Base-by-base conservation (phyloP, 2,797 vertebrate genomes). In the Crenuchus spilurus region DNA sequence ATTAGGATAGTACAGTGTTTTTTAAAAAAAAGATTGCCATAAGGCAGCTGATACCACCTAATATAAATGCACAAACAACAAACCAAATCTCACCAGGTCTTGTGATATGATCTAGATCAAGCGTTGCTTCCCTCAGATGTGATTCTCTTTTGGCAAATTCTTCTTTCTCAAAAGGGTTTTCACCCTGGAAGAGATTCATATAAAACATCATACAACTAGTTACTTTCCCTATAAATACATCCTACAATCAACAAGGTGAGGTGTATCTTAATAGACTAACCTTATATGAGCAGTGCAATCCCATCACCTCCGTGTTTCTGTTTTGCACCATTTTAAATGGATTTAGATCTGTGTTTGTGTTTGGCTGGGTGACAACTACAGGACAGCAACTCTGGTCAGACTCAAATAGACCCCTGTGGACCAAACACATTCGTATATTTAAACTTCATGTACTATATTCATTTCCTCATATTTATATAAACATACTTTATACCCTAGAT, bases 231-330 rank as follows among this genome's bases (percentile, higher is more conserved):
- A n/a, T n/a, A n/a, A n/a, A n/a, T n/a, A n/a, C n/a, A n/a, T n/a
- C n/a, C n/a, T n/a, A n/a, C n/a, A n/a, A n/a, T n/a, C n/a, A n/a
- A n/a, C n/a, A n/a, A n/a, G n/a, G n/a, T n/a, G n/a, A n/a, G n/a
- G n/a, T n/a, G n/a, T n/a, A 2, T 18, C 30, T 46, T 6, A 28
- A 22, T 1, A 13, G 1, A 39, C 65, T n/a, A 2, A 96, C 96
- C 95, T 96, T 96, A 87, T 96, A 97, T n/a, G 96, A 96, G 84
- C 92, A 93, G 75, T 95, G 96, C 84, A 97, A 96, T 80, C 95
- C 95, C 54, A 93, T 90, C 78, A 96, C 88, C 87, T 96, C 96
- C 71, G 92, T 85, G 7, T 93, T 92, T 88, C 95, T 98, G 74
- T 96, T 97, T 92, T 97, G 96, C 86, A 98, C 96, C 96, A 98